Percentiles rank a stretch among this genome's conserved stretches.
Conservation (phyloP, 2,888 invertebrate genomes). For the Prionchulus punctatus region DNA sequence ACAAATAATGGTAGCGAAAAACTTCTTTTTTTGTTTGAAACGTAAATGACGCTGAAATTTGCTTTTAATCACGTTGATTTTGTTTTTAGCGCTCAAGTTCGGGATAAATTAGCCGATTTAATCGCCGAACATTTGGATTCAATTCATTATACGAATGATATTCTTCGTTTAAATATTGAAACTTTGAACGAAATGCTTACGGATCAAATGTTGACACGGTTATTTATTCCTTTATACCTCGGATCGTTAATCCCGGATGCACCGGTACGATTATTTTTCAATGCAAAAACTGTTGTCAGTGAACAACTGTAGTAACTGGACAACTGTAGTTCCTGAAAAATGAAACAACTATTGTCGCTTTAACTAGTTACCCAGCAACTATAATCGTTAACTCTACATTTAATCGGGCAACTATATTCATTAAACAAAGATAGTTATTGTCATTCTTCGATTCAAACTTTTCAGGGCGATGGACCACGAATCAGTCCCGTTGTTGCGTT, state of each 20-base stretch:
- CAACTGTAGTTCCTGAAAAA: no score
- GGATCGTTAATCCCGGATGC: constrained; percentile 45
- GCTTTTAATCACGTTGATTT: constrained; percentile 12
- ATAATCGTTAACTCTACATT: no score
- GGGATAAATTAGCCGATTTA: constrained; percentile 71
- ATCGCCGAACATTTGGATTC: constrained; percentile 95
- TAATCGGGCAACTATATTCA: no score
- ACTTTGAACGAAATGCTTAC: constrained; percentile 81
- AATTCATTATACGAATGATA: constrained; percentile 89
- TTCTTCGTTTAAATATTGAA: constrained; percentile 72
- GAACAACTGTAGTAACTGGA: no score
- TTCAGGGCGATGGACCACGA: constrained; percentile 33
- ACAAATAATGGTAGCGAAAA: no score
- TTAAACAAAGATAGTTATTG: no score
- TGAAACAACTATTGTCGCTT: no score
- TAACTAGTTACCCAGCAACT: no score
- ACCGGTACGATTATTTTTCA: background rate
- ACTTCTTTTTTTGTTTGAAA: no score
- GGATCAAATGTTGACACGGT: constrained; percentile 76
- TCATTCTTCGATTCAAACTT: background rate
- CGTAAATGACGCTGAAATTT: constrained; percentile 22
- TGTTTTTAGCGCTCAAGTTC: constrained; percentile 23
- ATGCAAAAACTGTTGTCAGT: constrained; percentile 1
- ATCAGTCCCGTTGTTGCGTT: constrained; percentile 77
- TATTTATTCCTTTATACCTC: constrained; percentile 80